A percentile compares a stretch with the other conserved stretches of the same genome.
These are phyloP conservation scores for Holothuria scabra DNA, from an alignment of 53 echinoderm and acorn worm species.

Conservation along the genomic window DNA sequence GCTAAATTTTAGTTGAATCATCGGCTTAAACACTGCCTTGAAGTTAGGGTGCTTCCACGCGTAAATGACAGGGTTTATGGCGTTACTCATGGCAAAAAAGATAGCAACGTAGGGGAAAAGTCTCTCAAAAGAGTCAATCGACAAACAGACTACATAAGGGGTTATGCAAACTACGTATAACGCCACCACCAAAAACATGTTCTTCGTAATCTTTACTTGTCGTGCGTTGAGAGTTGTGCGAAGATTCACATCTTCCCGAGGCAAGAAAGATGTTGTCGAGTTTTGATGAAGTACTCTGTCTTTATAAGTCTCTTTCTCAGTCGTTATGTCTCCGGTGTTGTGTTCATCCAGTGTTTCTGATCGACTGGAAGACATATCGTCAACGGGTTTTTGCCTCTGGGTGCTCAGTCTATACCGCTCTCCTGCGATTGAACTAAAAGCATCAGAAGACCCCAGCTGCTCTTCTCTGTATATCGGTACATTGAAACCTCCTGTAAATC, in stretches of 20 bases:
- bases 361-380: background rate
- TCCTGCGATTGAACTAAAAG: too few relatives aligned
- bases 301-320: background rate
- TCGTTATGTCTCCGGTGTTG: background rate
- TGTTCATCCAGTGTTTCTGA: background rate
- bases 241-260: background rate
- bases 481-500: too few relatives aligned
- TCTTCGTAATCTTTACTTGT: conserved; percentile 35
- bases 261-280: background rate
- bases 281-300: too few relatives aligned
- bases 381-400: background rate
- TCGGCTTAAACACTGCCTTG: conserved; percentile 47
- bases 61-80: conserved; percentile 47
- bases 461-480: too few relatives aligned
- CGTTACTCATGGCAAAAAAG: conserved; percentile 17
- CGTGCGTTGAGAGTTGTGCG: conserved; percentile 10
- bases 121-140: background rate
- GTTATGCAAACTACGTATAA: conserved; percentile 8
- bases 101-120: conserved; percentile 40
- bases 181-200: conserved; percentile 31
- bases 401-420: too few relatives aligned
- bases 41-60: conserved; percentile 49
- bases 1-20: conserved; percentile 6
- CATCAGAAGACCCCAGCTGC: too few relatives aligned
- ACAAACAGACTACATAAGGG: conserved; percentile 9